Evolutionary conservation across 2,113 vertebrate species (phyloP), one percentile per base, ranked within the genome.

Genomic region (Cercocebus atys): DNA sequence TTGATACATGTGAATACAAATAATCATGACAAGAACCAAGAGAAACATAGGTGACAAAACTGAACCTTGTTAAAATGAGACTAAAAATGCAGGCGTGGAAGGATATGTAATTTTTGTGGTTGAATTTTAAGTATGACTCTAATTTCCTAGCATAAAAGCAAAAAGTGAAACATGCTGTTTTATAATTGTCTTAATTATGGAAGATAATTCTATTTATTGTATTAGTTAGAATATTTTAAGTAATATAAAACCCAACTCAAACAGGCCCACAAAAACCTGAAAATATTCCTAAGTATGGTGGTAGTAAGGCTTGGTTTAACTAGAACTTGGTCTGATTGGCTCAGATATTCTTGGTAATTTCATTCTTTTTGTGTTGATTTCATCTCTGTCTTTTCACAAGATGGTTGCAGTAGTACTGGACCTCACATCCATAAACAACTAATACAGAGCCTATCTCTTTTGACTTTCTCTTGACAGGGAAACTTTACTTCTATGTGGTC

Each of bases 71-170:
- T 95, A 92, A 85, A 92, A 95, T 61, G 1, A 50, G 5, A 64
- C 14, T 38, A 55, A 89, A 97, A 75, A 22, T 91, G 22, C 35
- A 47, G 8, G 43, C 23, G 25, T 2, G 16, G 50, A 66, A 45
- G 18, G 13, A 68, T 47, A 84, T 3, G 5, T 43, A 82, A 82
- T 59, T 85, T 94, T 64, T 93, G 27, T 20, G 11, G 4, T 43
- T 72, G 57, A 95, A 57, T 93, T 95, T 97, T 32, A 90, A 45
- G 90, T 84, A 45, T 93, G 59, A 84, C 8, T 85, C 8, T 85
- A 81, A 93, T 55, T 94, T 61, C 35, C 22, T 94, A 27, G 35
- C 25, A 66, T 14, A 79, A 43, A 93, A 50, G 92, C 45, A 78
- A 81, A 76, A 92, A 55, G 12, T 90, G 2, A 86, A 72, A 75